Conservation (phyloP, 2,797 vertebrate species). For the Sebastes hubbsi region DNA sequence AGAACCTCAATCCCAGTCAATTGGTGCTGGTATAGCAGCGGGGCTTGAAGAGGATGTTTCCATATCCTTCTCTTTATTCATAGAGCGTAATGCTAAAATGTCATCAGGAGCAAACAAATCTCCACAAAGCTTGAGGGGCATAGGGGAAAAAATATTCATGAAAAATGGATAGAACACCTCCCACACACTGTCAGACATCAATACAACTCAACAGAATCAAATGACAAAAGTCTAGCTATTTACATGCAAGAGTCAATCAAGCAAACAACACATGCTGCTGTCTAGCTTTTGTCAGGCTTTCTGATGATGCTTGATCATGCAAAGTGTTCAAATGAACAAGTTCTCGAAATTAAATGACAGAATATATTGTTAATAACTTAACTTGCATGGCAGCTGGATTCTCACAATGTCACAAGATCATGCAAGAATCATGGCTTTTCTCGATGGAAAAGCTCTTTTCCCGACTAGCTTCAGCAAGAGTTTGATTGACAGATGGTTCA, state of each 20-base stretch:
- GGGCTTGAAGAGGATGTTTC: constrained; percentile 22
- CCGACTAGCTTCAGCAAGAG: no score
- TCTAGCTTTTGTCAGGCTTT: neutral
- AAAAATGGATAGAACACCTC: constrained; percentile 15
- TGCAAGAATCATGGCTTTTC: no score
- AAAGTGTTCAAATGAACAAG: neutral
- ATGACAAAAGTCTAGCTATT: neutral
- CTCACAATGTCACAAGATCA: no score
- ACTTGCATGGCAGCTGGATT: no score
- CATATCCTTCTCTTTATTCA: constrained; percentile 10
- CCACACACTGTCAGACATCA: constrained; percentile 8
- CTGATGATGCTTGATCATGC: neutral
- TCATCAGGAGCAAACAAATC: constrained; percentile 11
- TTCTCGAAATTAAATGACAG: neutral
- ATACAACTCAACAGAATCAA: constrained; percentile 4
- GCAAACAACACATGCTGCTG: neutral
- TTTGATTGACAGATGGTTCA: no score
- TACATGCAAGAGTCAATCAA: neutral
- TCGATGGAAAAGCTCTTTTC: no score
- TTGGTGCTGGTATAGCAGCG: neutral
- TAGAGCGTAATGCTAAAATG: constrained; percentile 15
- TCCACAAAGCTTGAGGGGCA: constrained; percentile 11
- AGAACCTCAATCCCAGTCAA: constrained; percentile 7
- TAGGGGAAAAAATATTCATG: constrained; percentile 11
- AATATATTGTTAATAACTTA: neutral